Conservation (phyloP, 2,113 vertebrate species). For the Alethe diademata region DNA sequence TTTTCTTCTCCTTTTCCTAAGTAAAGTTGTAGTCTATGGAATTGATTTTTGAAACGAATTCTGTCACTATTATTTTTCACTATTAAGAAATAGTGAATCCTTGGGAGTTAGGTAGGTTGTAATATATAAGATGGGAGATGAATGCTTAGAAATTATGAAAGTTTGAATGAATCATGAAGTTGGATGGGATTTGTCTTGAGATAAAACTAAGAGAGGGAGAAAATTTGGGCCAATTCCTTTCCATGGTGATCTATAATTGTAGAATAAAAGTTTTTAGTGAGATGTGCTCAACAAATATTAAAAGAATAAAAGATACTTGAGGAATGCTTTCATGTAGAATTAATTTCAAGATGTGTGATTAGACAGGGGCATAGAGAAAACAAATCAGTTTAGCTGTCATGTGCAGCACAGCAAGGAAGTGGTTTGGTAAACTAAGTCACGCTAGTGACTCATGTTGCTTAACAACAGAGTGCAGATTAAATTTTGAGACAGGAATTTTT, state of each 20-base stretch:
- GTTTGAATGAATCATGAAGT: not conserved
- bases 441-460: not conserved
- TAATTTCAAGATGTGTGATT: not conserved
- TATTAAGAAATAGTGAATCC: not conserved
- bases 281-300: not conserved
- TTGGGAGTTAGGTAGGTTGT: not conserved
- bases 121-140: not conserved
- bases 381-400: not conserved
- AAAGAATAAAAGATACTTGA: not conserved
- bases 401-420: not conserved
- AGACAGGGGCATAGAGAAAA: not conserved
- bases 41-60: not conserved
- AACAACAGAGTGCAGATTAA: not conserved
- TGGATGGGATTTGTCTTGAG: not conserved
- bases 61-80: not conserved
- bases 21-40: not conserved
- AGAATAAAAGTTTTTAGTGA: not conserved
- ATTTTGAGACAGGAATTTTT: not conserved
- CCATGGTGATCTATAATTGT: not conserved
- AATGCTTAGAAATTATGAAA: not conserved
- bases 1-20: not conserved
- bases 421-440: not conserved
- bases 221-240: not conserved
- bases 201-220: not conserved
- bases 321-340: not conserved